Base-by-base conservation (phyloP, 1,140 invertebrate species). In the Drosophila bocqueti region DNA sequence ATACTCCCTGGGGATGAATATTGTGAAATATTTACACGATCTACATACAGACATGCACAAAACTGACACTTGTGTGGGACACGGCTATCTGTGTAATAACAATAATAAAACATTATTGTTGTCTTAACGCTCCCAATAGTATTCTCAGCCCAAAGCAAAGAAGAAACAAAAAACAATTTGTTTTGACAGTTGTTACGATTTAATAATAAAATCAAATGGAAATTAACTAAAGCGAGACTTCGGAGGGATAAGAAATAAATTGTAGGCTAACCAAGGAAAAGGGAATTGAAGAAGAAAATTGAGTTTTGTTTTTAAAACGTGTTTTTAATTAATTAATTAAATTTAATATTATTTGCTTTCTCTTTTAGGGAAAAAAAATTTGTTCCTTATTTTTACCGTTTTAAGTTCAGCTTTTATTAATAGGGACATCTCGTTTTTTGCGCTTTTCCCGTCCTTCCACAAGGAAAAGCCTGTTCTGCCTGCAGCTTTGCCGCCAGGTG, bases 21-120 rank as follows among this genome's bases (percentile, higher is more conserved):
- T 80, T 74, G 66, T 89, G 76, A 89, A 83, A 87, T 83, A 89
- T 83, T 83, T 77, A 83, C 73, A 69, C 52, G 47, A 42, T 63
- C 49, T 62, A 79, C 47, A 83, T 71, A 52, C 52, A 83, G 66
- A 58, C 74, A 67, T 49, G 21, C 18, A 55, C 34, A 40, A 11
- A 73, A 50, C 55, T 61, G 69, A 38, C 69, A 73, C 67, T 60
- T 73, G 67, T 73, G 36, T 11, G 15, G 38, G 10, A 59, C 47
- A 31, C 26, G 58, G 15, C n/a, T 52, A 38, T 43, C 52, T 73
- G 24, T 45, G 68, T 71, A 67, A 71, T 75, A 69, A 58, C 61
- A 81, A 78, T 78, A 69, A 78, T 85, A 71, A 55, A 47, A 54
- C 57, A 73, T 85, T 83, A 74, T 75, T 73, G 68, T 55, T 63